Conservation (phyloP, 2,888 invertebrate species). For the Pheosia gnoma region DNA sequence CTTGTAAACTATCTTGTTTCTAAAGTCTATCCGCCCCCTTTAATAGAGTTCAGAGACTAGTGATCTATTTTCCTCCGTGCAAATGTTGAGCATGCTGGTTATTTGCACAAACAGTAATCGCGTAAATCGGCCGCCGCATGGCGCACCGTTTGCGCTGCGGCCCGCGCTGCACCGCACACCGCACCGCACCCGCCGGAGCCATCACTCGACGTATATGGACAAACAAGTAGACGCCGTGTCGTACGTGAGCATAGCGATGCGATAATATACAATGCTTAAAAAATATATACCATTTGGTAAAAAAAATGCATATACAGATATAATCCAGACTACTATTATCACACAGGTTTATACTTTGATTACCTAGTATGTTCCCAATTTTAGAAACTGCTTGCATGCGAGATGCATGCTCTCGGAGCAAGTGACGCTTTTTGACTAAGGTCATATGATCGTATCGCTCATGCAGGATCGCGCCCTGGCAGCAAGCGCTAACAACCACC, state of each 20-base stretch:
- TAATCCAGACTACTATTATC: too few species aligned
- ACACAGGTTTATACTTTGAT: too few species aligned
- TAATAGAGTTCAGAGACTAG: neutral
- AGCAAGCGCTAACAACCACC: neutral
- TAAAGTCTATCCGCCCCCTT: too few species aligned
- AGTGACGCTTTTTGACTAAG: too few species aligned
- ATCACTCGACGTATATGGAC: conserved; percentile 19
- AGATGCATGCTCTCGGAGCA: too few species aligned
- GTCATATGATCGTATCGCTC: neutral
- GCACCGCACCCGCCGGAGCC: neutral
- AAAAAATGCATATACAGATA: too few species aligned
- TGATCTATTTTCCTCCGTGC: neutral
- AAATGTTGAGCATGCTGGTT: conserved; percentile 14
- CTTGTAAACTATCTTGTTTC: too few species aligned
- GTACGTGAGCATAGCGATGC: neutral
- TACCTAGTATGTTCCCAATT: too few species aligned
- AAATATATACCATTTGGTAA: too few species aligned
- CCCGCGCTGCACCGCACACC: conserved; percentile 2
- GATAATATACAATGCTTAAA: too few species aligned
- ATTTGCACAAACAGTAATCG: conserved; percentile 17
- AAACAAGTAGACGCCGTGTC: conserved; percentile 15
- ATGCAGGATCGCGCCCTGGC: neutral
- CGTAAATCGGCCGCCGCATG: conserved; percentile 14
- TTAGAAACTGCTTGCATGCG: too few species aligned
- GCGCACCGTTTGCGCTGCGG: neutral